Percentiles rank a stretch among this genome's conserved stretches.
These are phyloP conservation scores for Omphaloscelis lunosa DNA, from an alignment of 2,888 invertebrate genomes.

Conservation along the genomic window DNA sequence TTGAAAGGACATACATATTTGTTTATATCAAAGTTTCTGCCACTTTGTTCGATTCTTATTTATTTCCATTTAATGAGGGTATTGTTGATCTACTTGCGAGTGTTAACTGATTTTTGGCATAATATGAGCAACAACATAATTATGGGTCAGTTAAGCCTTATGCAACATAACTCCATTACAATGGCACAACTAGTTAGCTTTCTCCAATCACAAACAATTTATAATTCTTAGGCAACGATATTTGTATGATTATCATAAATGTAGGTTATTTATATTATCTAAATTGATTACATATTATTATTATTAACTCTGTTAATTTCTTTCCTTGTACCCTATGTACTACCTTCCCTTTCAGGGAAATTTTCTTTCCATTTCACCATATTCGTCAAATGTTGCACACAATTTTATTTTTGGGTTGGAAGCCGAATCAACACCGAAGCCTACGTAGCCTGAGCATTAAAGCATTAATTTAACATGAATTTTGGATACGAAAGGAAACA, in stretches of 20 bases:
- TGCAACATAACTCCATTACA: not conserved
- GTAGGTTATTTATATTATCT: not conserved
- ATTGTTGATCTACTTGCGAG: not conserved
- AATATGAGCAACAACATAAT: not conserved
- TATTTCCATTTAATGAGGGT: not conserved
- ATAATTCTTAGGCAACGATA: not conserved
- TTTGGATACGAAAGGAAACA: constrained; percentile 16
- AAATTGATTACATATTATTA: constrained; percentile 5
- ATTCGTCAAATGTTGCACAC: not conserved
- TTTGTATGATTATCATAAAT: not conserved
- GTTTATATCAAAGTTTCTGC: not conserved
- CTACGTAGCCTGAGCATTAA: not conserved
- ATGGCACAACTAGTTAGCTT: not conserved
- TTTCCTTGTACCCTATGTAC: constrained; percentile 2
- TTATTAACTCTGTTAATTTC: not conserved
- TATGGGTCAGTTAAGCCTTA: not conserved
- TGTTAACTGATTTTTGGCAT: constrained; percentile 10
- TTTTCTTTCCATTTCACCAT: too few relatives aligned
- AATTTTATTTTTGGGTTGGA: not conserved
- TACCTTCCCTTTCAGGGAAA: constrained; percentile 10
- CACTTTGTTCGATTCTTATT: constrained; percentile 2
- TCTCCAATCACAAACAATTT: constrained; percentile 3
- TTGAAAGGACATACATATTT: not conserved
- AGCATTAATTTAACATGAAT: not conserved
- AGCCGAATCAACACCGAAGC: not conserved